Evolutionary conservation across 2,113 vertebrate species (phyloP).

Genomic region (Eptesicus fuscus): DNA sequence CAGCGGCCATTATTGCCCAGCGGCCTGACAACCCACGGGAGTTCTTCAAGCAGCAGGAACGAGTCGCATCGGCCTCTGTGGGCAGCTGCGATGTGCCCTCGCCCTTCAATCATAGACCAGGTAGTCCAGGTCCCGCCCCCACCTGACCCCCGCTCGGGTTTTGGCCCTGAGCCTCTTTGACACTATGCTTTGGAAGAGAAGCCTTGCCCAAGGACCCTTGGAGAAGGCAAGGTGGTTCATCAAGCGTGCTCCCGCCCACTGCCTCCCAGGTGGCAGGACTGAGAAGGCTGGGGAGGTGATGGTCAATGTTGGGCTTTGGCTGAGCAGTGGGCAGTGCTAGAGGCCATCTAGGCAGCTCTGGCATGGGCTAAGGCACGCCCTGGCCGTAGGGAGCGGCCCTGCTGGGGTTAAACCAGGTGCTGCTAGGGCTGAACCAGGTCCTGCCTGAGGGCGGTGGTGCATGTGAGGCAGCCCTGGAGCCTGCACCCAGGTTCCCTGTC

Average conservation of each 20-base stretch:
- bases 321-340: neutral
- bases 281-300: neutral
- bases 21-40: slow-evolving; percentile 94
- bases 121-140: slow-evolving; percentile 77
- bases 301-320: neutral
- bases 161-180: slow-evolving; percentile 26
- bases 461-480: neutral
- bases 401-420: neutral
- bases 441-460: slow-evolving; percentile 18
- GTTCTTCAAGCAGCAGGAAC: slow-evolving; percentile 95
- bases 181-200: slow-evolving; percentile 41
- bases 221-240: slow-evolving; percentile 51
- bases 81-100: slow-evolving; percentile 86
- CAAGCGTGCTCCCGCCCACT: neutral
- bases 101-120: slow-evolving; percentile 89
- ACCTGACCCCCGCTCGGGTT: neutral
- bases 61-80: slow-evolving; percentile 83
- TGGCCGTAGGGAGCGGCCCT: neutral
- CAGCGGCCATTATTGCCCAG: slow-evolving; percentile 97
- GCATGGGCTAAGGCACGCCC: neutral
- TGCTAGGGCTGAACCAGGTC: neutral
- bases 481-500: neutral
- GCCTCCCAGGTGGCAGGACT: slow-evolving; percentile 16
- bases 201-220: slow-evolving; percentile 53
- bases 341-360: neutral